phyloP scores from a whole-genome alignment of 2,888 invertebrate species.

The Copidosoma aretas region DNA sequence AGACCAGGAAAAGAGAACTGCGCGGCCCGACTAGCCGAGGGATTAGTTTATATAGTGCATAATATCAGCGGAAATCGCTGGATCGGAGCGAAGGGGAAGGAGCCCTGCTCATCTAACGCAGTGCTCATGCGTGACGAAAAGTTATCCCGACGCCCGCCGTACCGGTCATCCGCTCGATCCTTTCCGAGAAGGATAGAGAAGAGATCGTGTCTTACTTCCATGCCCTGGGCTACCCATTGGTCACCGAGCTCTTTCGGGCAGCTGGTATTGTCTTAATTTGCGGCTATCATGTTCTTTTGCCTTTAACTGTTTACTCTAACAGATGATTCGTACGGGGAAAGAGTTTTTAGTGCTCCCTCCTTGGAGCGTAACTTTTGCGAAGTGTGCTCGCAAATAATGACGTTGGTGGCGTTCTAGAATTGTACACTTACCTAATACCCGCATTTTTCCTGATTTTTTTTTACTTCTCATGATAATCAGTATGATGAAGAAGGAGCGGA shows the following conservation, averaged over 20 bases:
- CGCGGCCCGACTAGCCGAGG: constrained; percentile 42
- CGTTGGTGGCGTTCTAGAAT: no score
- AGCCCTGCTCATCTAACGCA: constrained; percentile 55
- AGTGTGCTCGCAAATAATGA: no score
- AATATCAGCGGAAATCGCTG: constrained; percentile 8
- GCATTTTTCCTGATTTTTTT: no score
- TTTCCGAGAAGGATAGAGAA: constrained; percentile 8
- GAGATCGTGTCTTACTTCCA: background rate
- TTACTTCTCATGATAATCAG: no score
- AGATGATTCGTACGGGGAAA: no score
- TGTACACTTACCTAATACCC: no score
- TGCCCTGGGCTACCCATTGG: constrained; percentile 21
- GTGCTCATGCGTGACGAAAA: constrained; percentile 60
- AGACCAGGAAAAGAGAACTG: constrained; percentile 50
- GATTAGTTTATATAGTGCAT: constrained; percentile 43
- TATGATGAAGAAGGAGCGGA: no score
- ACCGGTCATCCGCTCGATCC: constrained; percentile 49
- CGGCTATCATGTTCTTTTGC: no score
- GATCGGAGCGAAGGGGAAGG: constrained; percentile 48
- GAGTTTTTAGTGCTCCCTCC: no score
- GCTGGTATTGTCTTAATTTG: background rate
- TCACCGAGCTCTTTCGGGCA: constrained; percentile 12
- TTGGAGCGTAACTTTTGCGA: no score
- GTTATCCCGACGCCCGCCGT: constrained; percentile 36
- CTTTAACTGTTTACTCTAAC: no score